Evolutionary conservation across 2,113 vertebrate species (phyloP), one percentile per base, ranked within the genome.

Genomic region (Chionis minor): DNA sequence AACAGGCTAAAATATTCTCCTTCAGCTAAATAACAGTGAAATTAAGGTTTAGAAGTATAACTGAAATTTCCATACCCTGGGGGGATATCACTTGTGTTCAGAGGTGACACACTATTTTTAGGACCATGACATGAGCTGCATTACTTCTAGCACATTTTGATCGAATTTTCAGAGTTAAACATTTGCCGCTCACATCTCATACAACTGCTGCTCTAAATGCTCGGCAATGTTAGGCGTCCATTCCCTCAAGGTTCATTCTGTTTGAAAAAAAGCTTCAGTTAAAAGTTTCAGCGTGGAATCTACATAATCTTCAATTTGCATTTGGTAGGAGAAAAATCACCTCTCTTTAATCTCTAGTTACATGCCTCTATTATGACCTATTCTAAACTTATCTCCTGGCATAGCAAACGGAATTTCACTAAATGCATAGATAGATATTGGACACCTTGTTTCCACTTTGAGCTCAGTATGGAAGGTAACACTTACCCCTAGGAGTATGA

Each of bases 361-460:
- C 93, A 96, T 97, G 94, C 93, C 88, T 97, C 78, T 94, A 95
- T 94, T 97, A 95, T 89, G 94, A 98, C 95, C 89, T 93, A 89
- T 93, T 96, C 96, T 94, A 97, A 97, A 95, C 96, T 96, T 97
- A 97, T 96, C 96, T 90, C 90, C 96, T 97, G 96, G 96, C 96
- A 95, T 79, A 97, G 96, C 89, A 90, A 92, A 78, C 32, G 96
- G 97, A 97, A 98, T 95, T 77, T 95, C 91, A 97, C 96, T 96
- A 97, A 97, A 92, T 75, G 94, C 97, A 96, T n/a, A 97, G 92
- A 97, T 97, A 97, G 97, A 98, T 95, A 98, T 95, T 91, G 96
- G 97, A 97, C 96, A 96, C 96, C 94, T 96, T 97, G 96, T 97
- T 97, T 97, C 97, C 95, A 98, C 96, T 98, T 97, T 88, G 83